Percentiles rank a stretch among this genome's conserved stretches.
Evolutionary conservation across 2,113 vertebrate species (phyloP).

Genomic region (Campylomormyrus tamandua): DNA sequence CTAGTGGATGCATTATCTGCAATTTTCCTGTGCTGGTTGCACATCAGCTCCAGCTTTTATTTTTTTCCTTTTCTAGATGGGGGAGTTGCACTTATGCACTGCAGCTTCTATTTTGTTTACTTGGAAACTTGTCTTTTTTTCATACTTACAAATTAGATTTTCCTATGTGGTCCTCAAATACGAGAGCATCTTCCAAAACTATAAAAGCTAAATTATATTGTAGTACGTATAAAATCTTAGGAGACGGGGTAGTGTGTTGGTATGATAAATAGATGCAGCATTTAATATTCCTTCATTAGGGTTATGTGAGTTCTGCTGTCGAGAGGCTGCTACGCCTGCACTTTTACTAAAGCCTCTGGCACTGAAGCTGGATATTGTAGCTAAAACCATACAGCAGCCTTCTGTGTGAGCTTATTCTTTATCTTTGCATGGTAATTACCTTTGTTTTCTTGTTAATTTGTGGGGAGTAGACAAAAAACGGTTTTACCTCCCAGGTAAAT

Average conservation of each 20-base stretch:
- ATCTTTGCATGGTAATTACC: neutral
- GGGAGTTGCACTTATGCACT: neutral
- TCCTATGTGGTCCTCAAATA: neutral
- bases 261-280: neutral
- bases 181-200: neutral
- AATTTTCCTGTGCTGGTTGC: neutral
- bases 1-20: neutral
- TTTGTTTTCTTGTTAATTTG: neutral
- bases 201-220: neutral
- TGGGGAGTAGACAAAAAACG: neutral
- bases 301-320: conserved; percentile 1
- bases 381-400: neutral
- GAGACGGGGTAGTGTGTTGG: neutral
- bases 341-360: neutral
- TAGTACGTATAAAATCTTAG: neutral
- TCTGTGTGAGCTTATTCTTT: neutral
- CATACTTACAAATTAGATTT: neutral
- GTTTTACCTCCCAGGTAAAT: conserved; percentile 13
- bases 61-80: neutral
- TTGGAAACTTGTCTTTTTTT: neutral
- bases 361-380: neutral
- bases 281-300: neutral
- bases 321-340: neutral
- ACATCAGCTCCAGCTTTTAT: neutral
- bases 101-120: neutral